phyloP scores from a whole-genome alignment of 2,888 invertebrate species.

The Netelia melanura region DNA sequence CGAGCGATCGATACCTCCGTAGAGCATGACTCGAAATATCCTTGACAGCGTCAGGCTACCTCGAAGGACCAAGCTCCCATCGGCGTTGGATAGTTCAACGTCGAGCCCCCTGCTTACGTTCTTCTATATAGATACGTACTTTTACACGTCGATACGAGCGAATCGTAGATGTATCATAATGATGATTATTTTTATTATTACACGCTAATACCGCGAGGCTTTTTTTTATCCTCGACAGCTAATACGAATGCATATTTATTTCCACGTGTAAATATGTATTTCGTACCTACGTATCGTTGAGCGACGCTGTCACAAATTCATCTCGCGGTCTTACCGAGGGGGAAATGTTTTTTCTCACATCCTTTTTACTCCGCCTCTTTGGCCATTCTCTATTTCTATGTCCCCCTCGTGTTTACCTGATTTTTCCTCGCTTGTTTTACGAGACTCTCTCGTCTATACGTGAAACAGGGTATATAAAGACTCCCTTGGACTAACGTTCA shows the following conservation, averaged over 20 bases:
- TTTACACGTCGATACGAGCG: background rate
- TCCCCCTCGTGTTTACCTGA: conserved; percentile 31
- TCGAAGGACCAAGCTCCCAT: conserved; percentile 59
- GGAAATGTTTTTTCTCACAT: conserved; percentile 62
- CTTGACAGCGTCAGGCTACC: conserved; percentile 63
- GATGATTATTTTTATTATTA: too few relatives aligned
- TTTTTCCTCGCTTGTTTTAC: conserved; percentile 58
- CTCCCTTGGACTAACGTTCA: conserved; percentile 66
- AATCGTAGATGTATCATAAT: too few relatives aligned
- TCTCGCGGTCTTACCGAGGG: conserved; percentile 49
- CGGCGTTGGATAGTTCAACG: conserved; percentile 41
- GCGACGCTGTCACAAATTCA: conserved; percentile 58
- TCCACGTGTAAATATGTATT: background rate
- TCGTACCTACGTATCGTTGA: background rate
- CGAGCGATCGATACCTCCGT: conserved; percentile 38
- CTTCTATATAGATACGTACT: conserved; percentile 84
- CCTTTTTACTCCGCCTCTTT: conserved; percentile 53
- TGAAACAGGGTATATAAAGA: conserved; percentile 77
- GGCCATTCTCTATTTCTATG: conserved; percentile 62
- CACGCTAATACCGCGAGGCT: too few relatives aligned
- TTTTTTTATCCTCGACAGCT: too few relatives aligned
- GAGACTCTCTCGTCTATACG: conserved; percentile 46
- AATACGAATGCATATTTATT: background rate
- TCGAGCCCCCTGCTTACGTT: conserved; percentile 39
- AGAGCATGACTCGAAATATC: conserved; percentile 29